phyloP scores from a whole-genome alignment of 2,797 vertebrate species.

The Muscicapa comitata region DNA sequence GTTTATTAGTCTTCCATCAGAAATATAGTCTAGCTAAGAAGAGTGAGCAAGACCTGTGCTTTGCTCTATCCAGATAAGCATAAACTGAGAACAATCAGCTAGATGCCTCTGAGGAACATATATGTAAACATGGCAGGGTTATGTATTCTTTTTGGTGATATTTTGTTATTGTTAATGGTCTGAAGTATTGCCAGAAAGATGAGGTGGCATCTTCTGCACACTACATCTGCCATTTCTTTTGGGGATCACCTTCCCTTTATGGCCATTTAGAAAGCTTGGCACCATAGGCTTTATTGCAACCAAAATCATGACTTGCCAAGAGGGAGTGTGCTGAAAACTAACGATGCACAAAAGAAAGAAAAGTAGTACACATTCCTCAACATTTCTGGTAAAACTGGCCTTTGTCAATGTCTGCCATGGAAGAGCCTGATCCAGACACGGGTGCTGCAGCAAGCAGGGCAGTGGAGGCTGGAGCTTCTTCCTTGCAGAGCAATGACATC shows the following conservation, averaged over 20 bases:
- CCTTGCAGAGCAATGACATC: accelerated
- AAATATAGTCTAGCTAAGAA: not conserved
- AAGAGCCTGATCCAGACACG: not conserved
- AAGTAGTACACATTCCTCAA: not conserved
- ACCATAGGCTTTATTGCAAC: not conserved
- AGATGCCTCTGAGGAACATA: not conserved
- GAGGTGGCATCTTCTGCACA: not conserved
- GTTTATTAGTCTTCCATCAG: not conserved
- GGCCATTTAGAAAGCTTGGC: not conserved
- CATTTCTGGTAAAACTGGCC: not conserved
- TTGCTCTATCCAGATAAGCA: not conserved
- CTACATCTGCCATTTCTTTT: not conserved
- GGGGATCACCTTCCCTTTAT: not conserved
- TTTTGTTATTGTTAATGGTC: not conserved
- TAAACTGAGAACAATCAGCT: not conserved
- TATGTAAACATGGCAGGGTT: not conserved
- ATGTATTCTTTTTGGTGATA: not conserved
- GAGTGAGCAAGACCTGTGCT: not conserved
- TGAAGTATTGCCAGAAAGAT: not conserved
- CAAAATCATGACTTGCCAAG: not conserved
- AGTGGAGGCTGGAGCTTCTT: not conserved
- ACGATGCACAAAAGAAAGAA: not conserved
- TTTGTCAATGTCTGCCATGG: not conserved
- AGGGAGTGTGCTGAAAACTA: not conserved
- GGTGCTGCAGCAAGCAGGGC: not conserved